Evolutionary conservation across 1,140 invertebrate genomes (phyloP), one percentile per base, ranked within the genome.

Genomic region (Prorops nasuta): DNA sequence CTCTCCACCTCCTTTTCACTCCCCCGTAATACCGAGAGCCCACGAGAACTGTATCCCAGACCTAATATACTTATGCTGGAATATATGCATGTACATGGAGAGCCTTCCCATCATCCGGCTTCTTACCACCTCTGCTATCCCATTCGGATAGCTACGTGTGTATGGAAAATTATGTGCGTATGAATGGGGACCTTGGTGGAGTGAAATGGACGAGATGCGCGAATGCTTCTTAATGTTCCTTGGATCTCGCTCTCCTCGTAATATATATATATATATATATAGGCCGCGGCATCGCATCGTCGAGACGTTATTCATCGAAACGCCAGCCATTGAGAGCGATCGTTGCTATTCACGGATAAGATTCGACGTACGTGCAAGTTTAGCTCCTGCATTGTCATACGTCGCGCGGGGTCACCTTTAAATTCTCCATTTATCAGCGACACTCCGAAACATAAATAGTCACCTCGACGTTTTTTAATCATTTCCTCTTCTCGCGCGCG

Each of bases 11-110:
- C 22, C 46, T 42, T 37, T 37, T 47, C 32, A 36, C 40, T 49
- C 40, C 28, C 43, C 54, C 45, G 15, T 35, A 41, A 19, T 9
- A 16, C 15, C 35, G 9, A 16, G n/a, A 3, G 4, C 21, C 15
- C 24, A 8, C 44, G 48, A 24, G 36, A 31, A 52, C 45, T 42
- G 47, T 41, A 53, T 54, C 43, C 56, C 51, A 39, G 42, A 40
- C 46, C 55, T 70, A 67, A 71, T 72, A 57, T 66, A 72, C 64
- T 69, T 67, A 72, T 71, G 65, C 65, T 60, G 65, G 58, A 69
- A 69, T 68, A 69, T 67, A 65, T 67, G 67, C 68, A 70, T 68
- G 58, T 54, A 57, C 56, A 60, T 64, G 51, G n/a, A n/a, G 38
- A 54, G 49, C 49, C 51, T 56, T 35, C 35, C 49, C 43, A 44